A percentile compares a stretch with the other conserved stretches of the same genome.
Conservation (phyloP, 2,888 invertebrate species). For the Eupithecia subumbrata region DNA sequence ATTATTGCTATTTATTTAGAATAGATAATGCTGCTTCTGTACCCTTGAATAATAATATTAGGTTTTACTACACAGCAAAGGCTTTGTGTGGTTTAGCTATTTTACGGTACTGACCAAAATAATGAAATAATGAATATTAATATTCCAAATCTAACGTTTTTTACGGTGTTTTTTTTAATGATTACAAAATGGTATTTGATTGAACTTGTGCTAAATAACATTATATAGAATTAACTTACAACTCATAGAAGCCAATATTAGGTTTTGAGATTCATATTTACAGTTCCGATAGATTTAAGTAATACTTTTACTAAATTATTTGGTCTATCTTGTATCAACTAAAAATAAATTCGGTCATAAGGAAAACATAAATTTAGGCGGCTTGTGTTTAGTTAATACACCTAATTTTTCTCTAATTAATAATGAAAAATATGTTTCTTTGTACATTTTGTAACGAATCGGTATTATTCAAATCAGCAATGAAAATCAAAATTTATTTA, state of each 20-base stretch:
- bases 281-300: conserved; percentile 13
- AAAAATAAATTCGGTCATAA: conserved; percentile 37
- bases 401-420: neutral
- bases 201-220: neutral
- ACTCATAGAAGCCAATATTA: conserved; percentile 1
- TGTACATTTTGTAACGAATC: neutral
- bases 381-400: conserved; percentile 1
- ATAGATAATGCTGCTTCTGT: conserved; percentile 12
- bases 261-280: conserved; percentile 22
- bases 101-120: neutral
- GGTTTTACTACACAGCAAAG: conserved; percentile 1
- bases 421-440: neutral
- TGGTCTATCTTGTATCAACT: conserved; percentile 17
- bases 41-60: conserved; percentile 14
- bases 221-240: neutral
- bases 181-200: neutral
- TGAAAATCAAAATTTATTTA: neutral
- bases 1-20: conserved; percentile 13
- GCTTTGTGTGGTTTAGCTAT: neutral
- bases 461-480: neutral
- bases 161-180: neutral
- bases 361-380: conserved; percentile 38
- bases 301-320: conserved; percentile 19
- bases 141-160: neutral
- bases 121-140: neutral